Percentiles rank a stretch among this genome's conserved stretches.
These are phyloP conservation scores for Cichlasoma orientale DNA, from an alignment of 2,797 vertebrate genomes.

Conservation along the genomic window DNA sequence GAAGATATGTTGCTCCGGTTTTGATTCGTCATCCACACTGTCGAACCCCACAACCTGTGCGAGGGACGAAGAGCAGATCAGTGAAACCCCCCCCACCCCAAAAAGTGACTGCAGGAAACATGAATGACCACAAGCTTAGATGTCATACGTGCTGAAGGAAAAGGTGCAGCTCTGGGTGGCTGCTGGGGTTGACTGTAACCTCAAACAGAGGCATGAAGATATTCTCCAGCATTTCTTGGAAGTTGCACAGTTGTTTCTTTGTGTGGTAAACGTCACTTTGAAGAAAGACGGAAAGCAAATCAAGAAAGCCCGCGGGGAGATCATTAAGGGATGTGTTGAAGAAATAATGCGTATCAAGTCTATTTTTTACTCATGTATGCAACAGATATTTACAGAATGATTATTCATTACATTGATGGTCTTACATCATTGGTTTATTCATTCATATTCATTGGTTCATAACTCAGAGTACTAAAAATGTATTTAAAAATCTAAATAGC, in stretches of 20 bases:
- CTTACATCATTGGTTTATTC: not conserved
- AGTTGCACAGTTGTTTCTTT: conserved; percentile 92
- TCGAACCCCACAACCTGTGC: conserved; percentile 95
- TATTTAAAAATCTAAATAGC: not conserved
- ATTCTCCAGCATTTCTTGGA: conserved; percentile 97
- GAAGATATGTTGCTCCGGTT: conserved; percentile 97
- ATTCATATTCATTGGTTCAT: too few species aligned
- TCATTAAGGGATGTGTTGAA: not conserved
- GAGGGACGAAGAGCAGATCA: not conserved
- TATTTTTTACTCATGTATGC: not conserved
- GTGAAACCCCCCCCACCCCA: not conserved
- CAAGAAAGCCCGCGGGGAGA: not conserved
- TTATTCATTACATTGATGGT: not conserved
- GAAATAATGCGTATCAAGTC: not conserved
- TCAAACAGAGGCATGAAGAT: conserved; percentile 94
- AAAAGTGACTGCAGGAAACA: not conserved
- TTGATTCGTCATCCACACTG: conserved; percentile 97
- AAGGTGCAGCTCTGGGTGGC: conserved; percentile 92
- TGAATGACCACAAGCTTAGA: not conserved
- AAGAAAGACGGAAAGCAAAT: not conserved
- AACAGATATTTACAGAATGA: not conserved
- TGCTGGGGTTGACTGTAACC: conserved; percentile 88
- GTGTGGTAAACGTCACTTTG: conserved; percentile 91
- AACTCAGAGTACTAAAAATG: too few species aligned
- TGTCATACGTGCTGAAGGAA: conserved; percentile 89